These are phyloP conservation scores for Heloderma charlesbogerti DNA, from an alignment of 2,113 vertebrate genomes.

Conservation along the genomic window DNA sequence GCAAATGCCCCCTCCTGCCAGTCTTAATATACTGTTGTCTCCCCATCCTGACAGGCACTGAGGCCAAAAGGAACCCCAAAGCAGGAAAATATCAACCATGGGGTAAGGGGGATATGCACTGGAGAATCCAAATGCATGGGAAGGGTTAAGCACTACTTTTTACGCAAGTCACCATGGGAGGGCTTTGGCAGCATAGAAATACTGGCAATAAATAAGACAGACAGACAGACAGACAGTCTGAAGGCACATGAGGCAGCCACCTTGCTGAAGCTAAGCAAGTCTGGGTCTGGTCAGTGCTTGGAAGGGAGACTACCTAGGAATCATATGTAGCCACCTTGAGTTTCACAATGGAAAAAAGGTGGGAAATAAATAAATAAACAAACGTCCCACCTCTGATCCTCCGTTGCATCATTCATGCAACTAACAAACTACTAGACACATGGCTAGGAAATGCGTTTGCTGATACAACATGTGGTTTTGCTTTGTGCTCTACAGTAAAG, in stretches of 20 bases:
- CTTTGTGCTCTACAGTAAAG: not conserved
- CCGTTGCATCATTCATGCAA: not conserved
- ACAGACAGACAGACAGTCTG: no score
- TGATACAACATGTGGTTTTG: not conserved
- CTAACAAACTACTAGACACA: not conserved
- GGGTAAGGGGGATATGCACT: not conserved
- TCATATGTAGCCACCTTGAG: no score
- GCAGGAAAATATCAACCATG: not conserved
- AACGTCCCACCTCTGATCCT: not conserved
- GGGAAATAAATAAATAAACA: not conserved
- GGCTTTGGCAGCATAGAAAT: not conserved
- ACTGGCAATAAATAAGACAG: not conserved
- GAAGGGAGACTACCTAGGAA: no score
- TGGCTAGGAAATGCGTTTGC: not conserved
- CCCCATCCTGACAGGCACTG: not conserved
- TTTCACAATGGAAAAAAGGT: no score
- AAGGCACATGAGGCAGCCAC: no score
- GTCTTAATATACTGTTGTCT: not conserved
- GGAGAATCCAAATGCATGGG: not conserved
- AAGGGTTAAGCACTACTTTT: not conserved
- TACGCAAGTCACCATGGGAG: not conserved
- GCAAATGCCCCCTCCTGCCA: not conserved
- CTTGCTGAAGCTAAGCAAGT: no score
- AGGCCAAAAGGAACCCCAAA: not conserved
- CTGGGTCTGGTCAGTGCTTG: no score